Evolutionary conservation across 2,113 vertebrate genomes (phyloP), one percentile per base, ranked within the genome.

Genomic region (Anser brachyrhynchus): DNA sequence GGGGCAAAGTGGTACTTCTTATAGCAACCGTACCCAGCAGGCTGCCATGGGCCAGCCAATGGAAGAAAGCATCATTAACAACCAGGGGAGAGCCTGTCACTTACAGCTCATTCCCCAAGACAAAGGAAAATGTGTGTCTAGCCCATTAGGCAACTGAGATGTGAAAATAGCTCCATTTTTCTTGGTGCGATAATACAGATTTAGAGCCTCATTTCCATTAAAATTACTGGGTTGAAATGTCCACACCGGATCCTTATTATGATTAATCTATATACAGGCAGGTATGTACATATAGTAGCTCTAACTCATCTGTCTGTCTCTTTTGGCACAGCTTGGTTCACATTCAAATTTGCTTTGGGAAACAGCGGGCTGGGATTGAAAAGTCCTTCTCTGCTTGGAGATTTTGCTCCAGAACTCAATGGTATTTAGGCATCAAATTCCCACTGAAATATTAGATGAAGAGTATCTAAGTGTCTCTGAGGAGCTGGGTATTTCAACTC

Each of bases 131-230:
- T 93, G 96, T 95, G 90, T 58, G 52, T 88, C 94, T 87, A 96
- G 87, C 97, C 96, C 95, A 96, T 96, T 97, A 97, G 87, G 93
- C 95, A 97, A 97, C 93, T 83, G 95, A 96, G 89, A 97, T 97
- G 91, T 96, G 93, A 96, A 97, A 97, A 96, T 92, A 95, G 74
- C 96, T 97, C 91, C 12, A 96, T 97, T 97, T 97, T 97, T 97
- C 91, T 96, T 97, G 51, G 95, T 90, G 94, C 1, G 51, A 87
- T 93, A 96, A 96, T 95, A 93, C 54, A 96, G 92, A 97, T 96
- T 97, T 97, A 97, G 91, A 97, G 93, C 64, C 87, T 96, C 96
- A 96, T 97, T 97, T 97, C 97, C 94, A 97, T 98, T 97, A 97
- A 97, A 96, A 97, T 96, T 97, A 78, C 95, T 96, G 87, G 77